Evolutionary conservation across 2,888 invertebrate genomes (phyloP).

Genomic region (Dyspetes luteomarginatus): DNA sequence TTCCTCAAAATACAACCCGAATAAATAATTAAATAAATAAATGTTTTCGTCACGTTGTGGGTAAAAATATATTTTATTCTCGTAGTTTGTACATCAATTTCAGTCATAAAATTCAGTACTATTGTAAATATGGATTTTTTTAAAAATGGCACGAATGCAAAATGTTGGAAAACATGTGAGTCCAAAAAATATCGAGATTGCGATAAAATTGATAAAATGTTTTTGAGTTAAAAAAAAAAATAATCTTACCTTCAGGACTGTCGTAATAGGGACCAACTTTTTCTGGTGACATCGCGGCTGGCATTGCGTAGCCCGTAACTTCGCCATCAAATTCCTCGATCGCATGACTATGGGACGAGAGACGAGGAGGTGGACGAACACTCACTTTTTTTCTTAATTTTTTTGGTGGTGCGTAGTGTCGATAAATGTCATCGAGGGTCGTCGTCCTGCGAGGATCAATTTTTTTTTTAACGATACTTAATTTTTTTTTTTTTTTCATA

Average conservation of each 20-base stretch:
- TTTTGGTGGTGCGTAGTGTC: constrained; percentile 85
- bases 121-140: no score
- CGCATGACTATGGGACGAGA: constrained; percentile 81
- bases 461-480: constrained; percentile 2
- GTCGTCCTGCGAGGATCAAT: constrained; percentile 85
- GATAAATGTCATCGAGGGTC: constrained; percentile 88
- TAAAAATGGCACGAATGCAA: no score
- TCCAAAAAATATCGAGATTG: background rate
- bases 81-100: no score
- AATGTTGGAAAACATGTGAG: no score
- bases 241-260: constrained; percentile 64
- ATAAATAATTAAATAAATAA: no score
- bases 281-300: constrained; percentile 75
- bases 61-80: no score
- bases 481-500: constrained; percentile 4
- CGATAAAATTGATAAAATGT: background rate
- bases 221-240: constrained; percentile 17
- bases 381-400: constrained; percentile 72
- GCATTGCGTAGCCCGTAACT: constrained; percentile 85
- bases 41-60: no score
- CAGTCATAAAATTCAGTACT: no score
- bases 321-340: constrained; percentile 87
- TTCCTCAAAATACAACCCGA: no score
- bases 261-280: constrained; percentile 74
- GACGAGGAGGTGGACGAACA: constrained; percentile 42